These are phyloP conservation scores for Pristis pectinata DNA, from an alignment of 2,797 vertebrate genomes.

Conservation along the genomic window DNA sequence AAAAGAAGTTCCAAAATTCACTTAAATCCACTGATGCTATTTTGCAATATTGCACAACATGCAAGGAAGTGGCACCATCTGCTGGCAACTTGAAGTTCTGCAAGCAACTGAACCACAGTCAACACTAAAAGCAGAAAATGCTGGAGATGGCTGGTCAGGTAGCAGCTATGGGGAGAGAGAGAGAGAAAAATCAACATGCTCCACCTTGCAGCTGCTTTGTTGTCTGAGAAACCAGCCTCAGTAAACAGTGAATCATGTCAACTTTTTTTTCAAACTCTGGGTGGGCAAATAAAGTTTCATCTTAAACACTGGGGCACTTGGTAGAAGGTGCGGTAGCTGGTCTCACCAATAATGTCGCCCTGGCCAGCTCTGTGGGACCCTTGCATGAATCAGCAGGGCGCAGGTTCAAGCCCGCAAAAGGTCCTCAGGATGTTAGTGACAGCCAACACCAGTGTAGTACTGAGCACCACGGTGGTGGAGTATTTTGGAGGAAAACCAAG, in stretches of 20 bases:
- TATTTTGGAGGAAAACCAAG: not conserved
- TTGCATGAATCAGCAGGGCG: not conserved
- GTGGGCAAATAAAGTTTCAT: no score
- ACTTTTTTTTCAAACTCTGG: no score
- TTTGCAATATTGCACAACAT: slow-evolving; percentile 21
- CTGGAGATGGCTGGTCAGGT: not conserved
- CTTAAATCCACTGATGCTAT: slow-evolving; percentile 13
- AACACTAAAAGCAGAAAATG: no score
- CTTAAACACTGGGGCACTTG: no score
- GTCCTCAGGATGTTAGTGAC: not conserved
- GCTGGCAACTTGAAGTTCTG: not conserved
- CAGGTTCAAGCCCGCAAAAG: not conserved
- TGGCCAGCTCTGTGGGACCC: not conserved
- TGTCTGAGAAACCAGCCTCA: no score
- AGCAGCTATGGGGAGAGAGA: no score
- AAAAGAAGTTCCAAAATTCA: slow-evolving; percentile 34
- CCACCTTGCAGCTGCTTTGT: no score
- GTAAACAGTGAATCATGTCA: no score
- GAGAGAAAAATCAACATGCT: no score
- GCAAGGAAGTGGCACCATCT: slow-evolving; percentile 22
- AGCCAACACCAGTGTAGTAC: not conserved
- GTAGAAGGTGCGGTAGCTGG: no score
- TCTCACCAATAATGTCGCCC: not conserved
- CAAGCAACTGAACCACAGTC: not conserved
- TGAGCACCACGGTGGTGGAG: not conserved